Base-by-base conservation (phyloP, 2,113 vertebrate species). In the Talpa occidentalis region DNA sequence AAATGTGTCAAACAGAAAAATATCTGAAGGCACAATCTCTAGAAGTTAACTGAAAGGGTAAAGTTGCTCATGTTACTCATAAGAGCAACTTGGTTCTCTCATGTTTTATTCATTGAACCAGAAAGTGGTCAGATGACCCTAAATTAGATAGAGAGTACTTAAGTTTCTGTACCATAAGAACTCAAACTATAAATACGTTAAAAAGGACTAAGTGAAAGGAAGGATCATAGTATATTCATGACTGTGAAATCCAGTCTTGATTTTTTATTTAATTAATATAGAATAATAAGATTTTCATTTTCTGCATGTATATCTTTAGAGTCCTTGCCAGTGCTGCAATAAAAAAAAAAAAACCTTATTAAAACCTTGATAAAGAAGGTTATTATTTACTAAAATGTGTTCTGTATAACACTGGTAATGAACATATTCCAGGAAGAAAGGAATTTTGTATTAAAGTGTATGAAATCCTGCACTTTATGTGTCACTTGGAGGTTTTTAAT, bases 301-400 rank as follows among this genome's bases (percentile, higher is more conserved):
- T 17, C 42, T 67, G 4, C 30, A n/a, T 67, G 11, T 35, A 42
- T 6, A 49, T 52, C 28, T 69, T 84, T 66, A n/a, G 15, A 28
- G 17, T 80, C 17, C 64, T 80, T 76, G 15, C 15, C 49, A 54
- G 21, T 44, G 24, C 14, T 83, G 15, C 24, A 67, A 26, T 66
- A 19, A 54, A 19, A 54, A 49, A 4, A 52, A 32, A 79, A 17
- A 80, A 67, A 59, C 12, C 2, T 79, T 79, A 74, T 30, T 49
- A 67, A 59, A n/a, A 35, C 3, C 28, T 67, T 56, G 30, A 44
- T 73, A 47, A 74, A 73, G n/a, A 59, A 67, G 2, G 2, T 40
- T 89, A 77, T 82, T 82, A 89, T 90, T 93, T 79, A 84, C 28
- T 40, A 80, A 35, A 70, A 4, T 28, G 6, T 56, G n/a, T 60